These are phyloP conservation scores for Trididemnum nubilum DNA, from an alignment of 23 tunicate genomes.

Conservation along the genomic window DNA sequence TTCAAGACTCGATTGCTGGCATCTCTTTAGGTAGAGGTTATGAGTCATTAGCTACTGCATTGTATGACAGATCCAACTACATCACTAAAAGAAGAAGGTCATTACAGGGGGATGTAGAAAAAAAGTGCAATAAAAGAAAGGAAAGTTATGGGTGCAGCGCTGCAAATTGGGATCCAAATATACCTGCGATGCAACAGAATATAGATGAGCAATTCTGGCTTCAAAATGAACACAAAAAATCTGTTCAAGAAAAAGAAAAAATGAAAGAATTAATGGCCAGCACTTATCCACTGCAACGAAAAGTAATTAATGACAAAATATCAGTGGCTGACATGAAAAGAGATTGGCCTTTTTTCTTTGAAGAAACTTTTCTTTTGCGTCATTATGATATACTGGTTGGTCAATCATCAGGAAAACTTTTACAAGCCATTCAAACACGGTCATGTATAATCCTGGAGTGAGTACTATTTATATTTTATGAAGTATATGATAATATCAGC, in stretches of 20 bases:
- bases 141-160: neutral
- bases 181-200: neutral
- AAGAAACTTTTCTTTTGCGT: neutral
- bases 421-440: neutral
- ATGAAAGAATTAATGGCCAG: neutral
- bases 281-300: conserved; percentile 13
- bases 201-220: neutral
- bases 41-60: conserved; percentile 4
- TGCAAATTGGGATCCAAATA: neutral
- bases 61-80: conserved; percentile 2
- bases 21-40: neutral
- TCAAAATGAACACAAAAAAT: neutral
- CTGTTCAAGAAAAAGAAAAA: neutral
- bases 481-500: too few species aligned
- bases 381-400: neutral
- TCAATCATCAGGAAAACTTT: neutral
- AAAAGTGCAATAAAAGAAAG: neutral
- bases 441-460: neutral
- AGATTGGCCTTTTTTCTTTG: conserved; percentile 18
- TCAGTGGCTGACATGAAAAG: neutral
- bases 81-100: neutral
- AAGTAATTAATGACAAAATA: neutral
- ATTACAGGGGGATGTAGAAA: neutral
- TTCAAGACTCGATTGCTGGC: neutral
- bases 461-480: too few species aligned